These are phyloP conservation scores for Lasioglossum figueresi DNA, from an alignment of 2,888 invertebrate genomes.

Conservation along the genomic window DNA sequence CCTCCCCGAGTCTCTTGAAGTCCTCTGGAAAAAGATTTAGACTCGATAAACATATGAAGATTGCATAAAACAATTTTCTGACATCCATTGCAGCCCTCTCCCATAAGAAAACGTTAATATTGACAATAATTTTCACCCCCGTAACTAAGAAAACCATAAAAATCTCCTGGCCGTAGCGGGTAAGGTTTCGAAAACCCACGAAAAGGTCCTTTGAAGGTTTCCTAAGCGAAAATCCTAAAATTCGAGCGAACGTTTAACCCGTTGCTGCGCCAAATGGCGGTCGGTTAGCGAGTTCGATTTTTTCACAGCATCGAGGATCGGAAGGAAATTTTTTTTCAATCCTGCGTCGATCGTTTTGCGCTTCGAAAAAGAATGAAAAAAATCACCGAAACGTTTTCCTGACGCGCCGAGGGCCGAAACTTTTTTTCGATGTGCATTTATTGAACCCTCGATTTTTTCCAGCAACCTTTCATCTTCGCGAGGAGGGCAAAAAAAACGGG, in stretches of 20 bases:
- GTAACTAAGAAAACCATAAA: neutral
- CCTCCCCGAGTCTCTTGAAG: too few species aligned
- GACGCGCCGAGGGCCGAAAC: neutral
- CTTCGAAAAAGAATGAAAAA: neutral
- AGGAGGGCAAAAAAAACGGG: neutral
- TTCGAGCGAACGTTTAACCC: constrained; percentile 36
- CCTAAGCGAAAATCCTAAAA: constrained; percentile 19
- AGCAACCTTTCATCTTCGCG: constrained; percentile 28
- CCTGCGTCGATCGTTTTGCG: neutral
- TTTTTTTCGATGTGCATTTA: constrained; percentile 53
- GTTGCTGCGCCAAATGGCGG: constrained; percentile 46
- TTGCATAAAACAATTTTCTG: too few species aligned
- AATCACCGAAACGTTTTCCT: constrained; percentile 30
- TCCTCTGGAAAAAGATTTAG: neutral
- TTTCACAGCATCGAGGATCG: constrained; percentile 28
- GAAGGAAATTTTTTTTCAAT: constrained; percentile 54
- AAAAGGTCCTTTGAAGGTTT: neutral
- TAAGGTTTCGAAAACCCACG: neutral
- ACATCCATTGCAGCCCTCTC: neutral
- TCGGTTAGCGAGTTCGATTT: constrained; percentile 66
- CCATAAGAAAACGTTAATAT: neutral
- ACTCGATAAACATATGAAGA: neutral
- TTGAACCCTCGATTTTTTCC: constrained; percentile 42
- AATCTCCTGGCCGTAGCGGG: neutral
- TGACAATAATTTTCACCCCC: neutral